Evolutionary conservation across 2,797 vertebrate genomes (phyloP), one percentile per base, ranked within the genome.

Genomic region (Sebastiscus tertius): DNA sequence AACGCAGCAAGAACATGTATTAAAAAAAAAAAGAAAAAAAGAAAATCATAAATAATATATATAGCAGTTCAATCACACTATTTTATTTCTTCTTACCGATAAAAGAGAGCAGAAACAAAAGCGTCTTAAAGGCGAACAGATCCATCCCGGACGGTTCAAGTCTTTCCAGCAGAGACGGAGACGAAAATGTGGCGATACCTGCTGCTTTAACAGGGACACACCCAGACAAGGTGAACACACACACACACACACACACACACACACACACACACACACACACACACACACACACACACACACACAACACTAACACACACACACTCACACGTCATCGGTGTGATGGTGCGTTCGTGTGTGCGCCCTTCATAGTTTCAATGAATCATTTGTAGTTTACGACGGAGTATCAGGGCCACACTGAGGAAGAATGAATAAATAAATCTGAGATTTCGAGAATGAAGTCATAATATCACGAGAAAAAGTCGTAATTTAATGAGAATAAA

Each of bases 121-220:
- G 75, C 34, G 67, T 31, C n/a, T 78, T 78, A 1, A 55, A 49
- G 20, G 18, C 31, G 68, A 83, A 13, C 56, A 72, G 68, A 66
- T 75, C 74, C 92, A 93, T 93, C 60, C 9, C 29, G 87, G 65
- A 80, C 83, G 56, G 39, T 81, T 82, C 84, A 34, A 86, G 85
- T 79, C 20, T 80, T 83, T 39, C 66, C 75, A 82, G 85, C 81
- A 36, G 76, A 84, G 64, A 84, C 72, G 24, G 69, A 66, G 75
- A 11, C 6, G 8, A 26, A 18, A 72, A 2, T 22, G 27, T 14
- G 31, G n/a, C 77, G 8, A 26, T 58, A 89, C 85, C 87, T 88
- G 87, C 72, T 46, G 84, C 46, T 83, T 72, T 63, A 1, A 10
- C 2, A 13, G 36, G 49, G 88, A 83, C 88, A 91, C 91, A 83